Conservation (phyloP, 2,797 vertebrate genomes). For the Champsocephalus esox region DNA sequence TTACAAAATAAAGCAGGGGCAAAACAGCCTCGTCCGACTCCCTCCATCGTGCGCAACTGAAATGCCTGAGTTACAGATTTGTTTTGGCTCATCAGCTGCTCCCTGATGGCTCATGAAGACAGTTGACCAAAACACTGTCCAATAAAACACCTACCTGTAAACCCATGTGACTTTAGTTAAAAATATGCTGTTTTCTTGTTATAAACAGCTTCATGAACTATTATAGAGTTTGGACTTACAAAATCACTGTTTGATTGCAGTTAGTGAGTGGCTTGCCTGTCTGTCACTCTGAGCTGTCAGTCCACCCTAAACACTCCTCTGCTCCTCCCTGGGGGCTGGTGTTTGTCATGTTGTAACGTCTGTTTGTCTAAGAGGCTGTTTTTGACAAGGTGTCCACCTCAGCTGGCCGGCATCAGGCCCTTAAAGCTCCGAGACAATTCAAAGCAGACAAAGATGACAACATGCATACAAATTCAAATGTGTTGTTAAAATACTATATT, state of each 20-base stretch:
- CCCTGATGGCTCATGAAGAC: slow-evolving; percentile 22
- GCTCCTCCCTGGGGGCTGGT: slow-evolving; percentile 43
- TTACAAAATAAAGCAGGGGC: slow-evolving; percentile 24
- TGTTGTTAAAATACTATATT: no score
- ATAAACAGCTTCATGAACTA: slow-evolving; percentile 21
- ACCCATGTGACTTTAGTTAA: slow-evolving; percentile 33
- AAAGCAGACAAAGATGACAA: not conserved
- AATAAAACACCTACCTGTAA: slow-evolving; percentile 18
- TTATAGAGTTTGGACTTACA: slow-evolving; percentile 18
- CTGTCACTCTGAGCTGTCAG: slow-evolving; percentile 35
- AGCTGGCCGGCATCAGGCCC: slow-evolving; percentile 53
- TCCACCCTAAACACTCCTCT: slow-evolving; percentile 38
- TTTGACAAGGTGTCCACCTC: slow-evolving; percentile 63
- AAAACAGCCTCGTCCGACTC: slow-evolving; percentile 20
- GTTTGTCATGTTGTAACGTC: slow-evolving; percentile 57
- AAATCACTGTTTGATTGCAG: slow-evolving; percentile 36
- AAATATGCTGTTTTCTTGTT: slow-evolving; percentile 16
- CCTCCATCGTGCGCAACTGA: slow-evolving; percentile 18
- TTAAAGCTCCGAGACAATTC: slow-evolving; percentile 21
- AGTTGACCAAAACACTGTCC: slow-evolving; percentile 11
- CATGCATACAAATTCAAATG: no score
- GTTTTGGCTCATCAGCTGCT: slow-evolving; percentile 39
- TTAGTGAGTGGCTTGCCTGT: slow-evolving; percentile 27
- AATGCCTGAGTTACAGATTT: slow-evolving; percentile 16
- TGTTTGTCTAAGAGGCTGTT: slow-evolving; percentile 49